Evolutionary conservation across 1,140 invertebrate species (phyloP), one percentile per base, ranked within the genome.

Genomic region (Rhizoglyphus robini): DNA sequence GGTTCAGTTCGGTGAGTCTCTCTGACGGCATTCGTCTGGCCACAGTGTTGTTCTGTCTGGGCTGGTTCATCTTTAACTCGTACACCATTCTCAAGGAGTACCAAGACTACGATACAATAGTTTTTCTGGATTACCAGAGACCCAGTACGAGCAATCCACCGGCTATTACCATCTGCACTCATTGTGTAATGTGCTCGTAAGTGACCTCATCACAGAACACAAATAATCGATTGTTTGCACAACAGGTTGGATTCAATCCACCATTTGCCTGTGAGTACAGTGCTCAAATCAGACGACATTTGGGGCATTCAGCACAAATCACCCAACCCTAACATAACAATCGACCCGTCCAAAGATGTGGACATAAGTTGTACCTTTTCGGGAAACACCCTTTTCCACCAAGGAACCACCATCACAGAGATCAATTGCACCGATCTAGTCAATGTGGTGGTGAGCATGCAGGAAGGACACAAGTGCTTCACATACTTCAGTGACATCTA

Each of bases 391-490:
- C 36, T 8, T 8, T 59, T 36, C 13, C 20, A 59, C 34, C 15
- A 32, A n/a, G 1, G 30, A 27, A 54, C 1, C n/a, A 59, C 15
- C 3, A 15, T 13, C 3, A 32, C 31, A 32, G 15, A 13, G 18
- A 31, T 59, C 27, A 20, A 59, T 32, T 59, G 57, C 34, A 31
- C 29, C 2, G 57, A 59, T 32, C 2, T 59, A 2, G 57, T 25
- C 1, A 29, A 29, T 3, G 23, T 59, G 2, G 57, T 59, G 2
- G 25, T 32, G 2, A 59, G 57, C 27, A 59, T 59, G 29, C 32
- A 59, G 20, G 57, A 59, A 36, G 57, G 57, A 31, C 29, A 36
- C 20, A 59, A 59, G 34, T 59, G 57, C 34, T 59, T 31, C 25
- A 59, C 57, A 18, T 59, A 2, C 27, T 59, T 59, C 29, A 59